Percentiles rank a stretch among this genome's conserved stretches.
phyloP scores from a whole-genome alignment of 2,888 invertebrate genomes.

The Pristionchus arcanus region DNA sequence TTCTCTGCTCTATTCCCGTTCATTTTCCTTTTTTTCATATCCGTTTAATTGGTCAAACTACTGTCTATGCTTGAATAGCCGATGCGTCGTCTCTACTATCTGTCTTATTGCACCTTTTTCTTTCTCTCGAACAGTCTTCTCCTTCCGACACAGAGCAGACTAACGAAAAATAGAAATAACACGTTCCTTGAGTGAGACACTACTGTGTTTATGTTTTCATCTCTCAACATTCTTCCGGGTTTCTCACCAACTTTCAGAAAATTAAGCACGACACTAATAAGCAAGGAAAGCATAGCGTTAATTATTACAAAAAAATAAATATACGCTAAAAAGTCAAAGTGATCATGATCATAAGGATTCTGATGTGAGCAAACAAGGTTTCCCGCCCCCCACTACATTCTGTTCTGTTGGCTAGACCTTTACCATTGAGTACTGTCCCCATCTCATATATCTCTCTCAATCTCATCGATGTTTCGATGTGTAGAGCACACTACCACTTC shows the following conservation, averaged over 20 bases:
- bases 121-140: not conserved
- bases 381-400: not conserved
- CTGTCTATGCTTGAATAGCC: constrained; percentile 2
- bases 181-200: not conserved
- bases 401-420: constrained; percentile 1
- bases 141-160: not conserved
- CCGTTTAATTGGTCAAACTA: constrained; percentile 20
- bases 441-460: not conserved
- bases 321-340: not conserved
- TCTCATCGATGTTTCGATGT: constrained; percentile 32
- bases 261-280: not conserved
- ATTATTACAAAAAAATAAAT: no score
- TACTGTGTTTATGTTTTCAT: constrained; percentile 11
- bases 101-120: not conserved
- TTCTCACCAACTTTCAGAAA: not conserved
- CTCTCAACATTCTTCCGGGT: not conserved
- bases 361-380: not conserved
- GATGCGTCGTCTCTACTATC: not conserved
- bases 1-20: constrained; percentile 9
- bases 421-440: not conserved
- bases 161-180: not conserved
- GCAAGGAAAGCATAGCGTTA: not conserved
- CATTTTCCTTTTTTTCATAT: constrained; percentile 16
- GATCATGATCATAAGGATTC: not conserved
- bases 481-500: constrained; percentile 33